Conservation (phyloP, 2,113 vertebrate genomes). For the Grammatotria lemairii region DNA sequence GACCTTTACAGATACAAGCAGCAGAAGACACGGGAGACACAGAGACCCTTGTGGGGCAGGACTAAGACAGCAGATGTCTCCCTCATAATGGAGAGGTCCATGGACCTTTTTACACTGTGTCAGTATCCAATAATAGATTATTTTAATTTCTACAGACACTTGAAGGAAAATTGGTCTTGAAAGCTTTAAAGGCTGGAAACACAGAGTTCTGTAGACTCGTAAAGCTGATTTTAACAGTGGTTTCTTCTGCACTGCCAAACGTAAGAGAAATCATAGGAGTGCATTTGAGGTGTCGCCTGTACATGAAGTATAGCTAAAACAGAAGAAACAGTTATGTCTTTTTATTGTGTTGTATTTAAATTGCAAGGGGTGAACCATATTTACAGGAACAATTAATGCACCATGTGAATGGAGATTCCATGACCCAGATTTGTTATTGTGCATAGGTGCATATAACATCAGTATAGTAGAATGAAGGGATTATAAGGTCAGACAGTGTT, state of each 20-base stretch:
- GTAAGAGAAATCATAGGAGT: not conserved
- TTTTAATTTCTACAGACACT: slow-evolving; percentile 33
- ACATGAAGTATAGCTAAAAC: not conserved
- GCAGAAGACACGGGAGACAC: slow-evolving; percentile 38
- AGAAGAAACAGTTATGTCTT: not conserved
- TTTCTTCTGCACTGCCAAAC: not conserved
- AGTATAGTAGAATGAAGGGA: not conserved
- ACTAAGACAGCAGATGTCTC: slow-evolving; percentile 24
- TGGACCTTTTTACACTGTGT: slow-evolving; percentile 27
- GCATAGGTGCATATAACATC: not conserved
- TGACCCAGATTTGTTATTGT: not conserved
- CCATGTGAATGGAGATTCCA: not conserved
- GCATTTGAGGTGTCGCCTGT: not conserved
- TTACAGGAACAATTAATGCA: not conserved
- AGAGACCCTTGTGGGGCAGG: slow-evolving; percentile 13
- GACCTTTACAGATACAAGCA: slow-evolving; percentile 58
- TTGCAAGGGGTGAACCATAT: not conserved
- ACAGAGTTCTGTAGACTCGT: not conserved
- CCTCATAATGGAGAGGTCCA: slow-evolving; percentile 5
- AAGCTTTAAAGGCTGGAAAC: slow-evolving; percentile 4
- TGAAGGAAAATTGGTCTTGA: not conserved
- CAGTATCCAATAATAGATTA: slow-evolving; percentile 30
- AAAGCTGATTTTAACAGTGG: not conserved
- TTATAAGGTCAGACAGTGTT: not conserved
- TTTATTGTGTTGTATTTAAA: not conserved